Evolutionary conservation across 1,140 invertebrate genomes (phyloP).

Genomic region (Helicoverpa zea): DNA sequence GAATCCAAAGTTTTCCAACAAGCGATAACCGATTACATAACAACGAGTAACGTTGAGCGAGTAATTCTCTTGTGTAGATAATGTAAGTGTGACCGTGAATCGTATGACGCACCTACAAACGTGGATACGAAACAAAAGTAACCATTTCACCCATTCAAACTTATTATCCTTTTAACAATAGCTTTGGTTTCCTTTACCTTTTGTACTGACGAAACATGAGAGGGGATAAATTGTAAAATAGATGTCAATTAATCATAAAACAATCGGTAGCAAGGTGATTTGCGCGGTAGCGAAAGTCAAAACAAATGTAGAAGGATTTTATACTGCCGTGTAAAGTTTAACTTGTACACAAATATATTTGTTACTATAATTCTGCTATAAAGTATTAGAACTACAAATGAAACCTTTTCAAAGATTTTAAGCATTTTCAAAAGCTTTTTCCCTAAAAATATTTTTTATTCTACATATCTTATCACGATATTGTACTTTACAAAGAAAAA

Average conservation of each 20-base stretch:
- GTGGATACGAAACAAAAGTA: conserved; percentile 22
- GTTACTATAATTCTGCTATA: no score
- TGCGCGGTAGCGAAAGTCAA: background rate
- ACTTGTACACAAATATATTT: no score
- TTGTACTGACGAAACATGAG: background rate
- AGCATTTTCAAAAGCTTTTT: no score
- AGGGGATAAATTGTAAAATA: background rate
- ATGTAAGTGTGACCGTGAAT: conserved; percentile 42
- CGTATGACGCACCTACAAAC: conserved; percentile 34
- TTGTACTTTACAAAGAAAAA: background rate
- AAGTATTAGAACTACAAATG: no score
- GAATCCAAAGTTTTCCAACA: conserved; percentile 20
- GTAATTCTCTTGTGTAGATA: conserved; percentile 41
- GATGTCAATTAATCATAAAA: conserved; percentile 7
- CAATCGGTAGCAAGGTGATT: conserved; percentile 14
- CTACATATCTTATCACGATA: no score
- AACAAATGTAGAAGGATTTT: conserved; percentile 4
- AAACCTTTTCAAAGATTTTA: conserved; percentile 1
- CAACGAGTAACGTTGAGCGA: background rate
- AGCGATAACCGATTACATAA: conserved; percentile 34
- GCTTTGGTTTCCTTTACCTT: background rate
- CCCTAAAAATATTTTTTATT: no score
- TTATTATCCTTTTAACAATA: background rate
- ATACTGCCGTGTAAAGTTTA: no score
- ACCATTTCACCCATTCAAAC: background rate